Base-by-base conservation (phyloP, 2,888 invertebrate genomes). In the Acanthopleura granulata region DNA sequence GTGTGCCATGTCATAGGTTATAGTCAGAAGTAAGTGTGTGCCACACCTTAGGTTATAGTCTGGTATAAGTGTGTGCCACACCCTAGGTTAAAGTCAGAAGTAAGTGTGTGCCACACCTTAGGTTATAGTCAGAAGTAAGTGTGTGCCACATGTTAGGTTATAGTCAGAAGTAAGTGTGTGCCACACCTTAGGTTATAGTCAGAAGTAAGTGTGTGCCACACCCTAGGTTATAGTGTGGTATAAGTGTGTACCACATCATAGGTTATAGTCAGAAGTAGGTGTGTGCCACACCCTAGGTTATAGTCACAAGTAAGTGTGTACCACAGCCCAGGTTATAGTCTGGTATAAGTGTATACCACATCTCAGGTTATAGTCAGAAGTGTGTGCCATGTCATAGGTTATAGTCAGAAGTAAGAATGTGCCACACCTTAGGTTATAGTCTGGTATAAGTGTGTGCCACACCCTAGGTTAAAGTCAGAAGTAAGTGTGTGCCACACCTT, bases 271-370 rank as follows among this genome's bases (percentile, higher is more conserved):
- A 87, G 88, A 90, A 91, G 91, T 91, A 79, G 83, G 84, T 57
- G n/a, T n/a, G n/a, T n/a, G n/a, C n/a, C 83, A 93, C 94, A 72
- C 96, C 97, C 91, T 94, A 94, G 86, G 90, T 91, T 49, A 81
- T 90, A 73, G 91, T 91, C 57, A 87, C 87, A 90, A 91, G 91
- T 91, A 79, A 83, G 84, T 57, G n/a, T n/a, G n/a, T n/a, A n/a
- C n/a, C 83, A 93, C 94, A 72, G 96, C 97, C 91, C 94, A 94
- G 86, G 90, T 91, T 49, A 81, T 90, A 73, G 91, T 91, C 57
- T 87, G 88, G 90, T 91, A 91, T 91, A 79, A 83, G 84, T 57
- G n/a, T n/a, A n/a, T n/a, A n/a, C n/a, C n/a, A n/a, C n/a, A n/a
- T n/a, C n/a, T n/a, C 94, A 94, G 86, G 90, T 91, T 49, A 81